Conservation (phyloP, 2,888 invertebrate species). For the Synergus laeviventris region DNA sequence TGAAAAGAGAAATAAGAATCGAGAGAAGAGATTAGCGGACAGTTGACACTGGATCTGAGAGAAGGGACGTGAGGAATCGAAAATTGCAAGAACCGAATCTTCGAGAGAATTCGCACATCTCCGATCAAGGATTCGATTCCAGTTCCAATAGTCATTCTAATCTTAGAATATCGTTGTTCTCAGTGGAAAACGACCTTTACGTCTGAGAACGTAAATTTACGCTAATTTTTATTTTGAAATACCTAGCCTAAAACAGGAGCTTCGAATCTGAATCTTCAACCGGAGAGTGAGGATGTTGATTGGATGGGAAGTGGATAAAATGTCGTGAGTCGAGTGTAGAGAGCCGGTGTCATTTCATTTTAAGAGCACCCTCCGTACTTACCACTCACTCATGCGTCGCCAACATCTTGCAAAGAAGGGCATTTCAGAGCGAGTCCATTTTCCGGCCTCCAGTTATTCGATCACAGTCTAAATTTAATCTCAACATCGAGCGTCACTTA, state of each 20-base stretch:
- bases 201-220: background rate
- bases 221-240: background rate
- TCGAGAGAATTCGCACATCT: background rate
- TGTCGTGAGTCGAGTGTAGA: constrained; percentile 60
- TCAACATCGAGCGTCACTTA: background rate
- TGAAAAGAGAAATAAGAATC: constrained; percentile 48
- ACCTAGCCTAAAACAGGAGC: background rate
- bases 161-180: background rate
- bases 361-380: constrained; percentile 72
- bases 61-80: constrained; percentile 22
- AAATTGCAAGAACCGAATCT: background rate
- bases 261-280: background rate
- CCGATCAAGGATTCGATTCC: constrained; percentile 19
- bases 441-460: constrained; percentile 35
- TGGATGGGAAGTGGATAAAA: constrained; percentile 26
- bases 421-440: constrained; percentile 62
- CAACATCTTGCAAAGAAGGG: constrained; percentile 71
- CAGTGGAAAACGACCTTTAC: background rate
- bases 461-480: constrained; percentile 19
- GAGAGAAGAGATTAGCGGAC: constrained; percentile 60
- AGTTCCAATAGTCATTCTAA: background rate
- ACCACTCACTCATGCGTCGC: constrained; percentile 73
- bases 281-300: background rate
- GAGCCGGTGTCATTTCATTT: constrained; percentile 60
- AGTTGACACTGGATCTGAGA: background rate